Conservation (phyloP, 1,140 invertebrate species). For the Pectinophora gossypiella region DNA sequence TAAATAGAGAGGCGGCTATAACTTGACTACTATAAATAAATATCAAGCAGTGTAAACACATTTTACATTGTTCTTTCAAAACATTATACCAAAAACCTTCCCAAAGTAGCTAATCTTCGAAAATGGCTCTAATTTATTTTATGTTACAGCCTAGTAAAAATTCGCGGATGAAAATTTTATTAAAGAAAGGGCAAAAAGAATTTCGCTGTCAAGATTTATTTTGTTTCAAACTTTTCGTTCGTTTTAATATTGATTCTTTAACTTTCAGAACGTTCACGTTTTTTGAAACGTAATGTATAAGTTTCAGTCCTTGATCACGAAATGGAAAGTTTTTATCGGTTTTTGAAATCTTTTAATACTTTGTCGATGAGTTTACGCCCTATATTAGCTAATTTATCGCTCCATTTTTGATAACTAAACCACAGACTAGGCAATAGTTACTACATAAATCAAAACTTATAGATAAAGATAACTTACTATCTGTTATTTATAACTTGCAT, state of each 20-base stretch:
- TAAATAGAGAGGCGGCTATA: too few relatives aligned
- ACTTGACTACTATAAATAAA: too few relatives aligned
- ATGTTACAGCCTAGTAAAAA: not conserved
- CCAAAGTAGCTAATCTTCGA: not conserved
- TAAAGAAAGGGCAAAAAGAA: conserved; percentile 28
- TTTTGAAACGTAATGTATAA: conserved; percentile 68
- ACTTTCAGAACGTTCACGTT: conserved; percentile 60
- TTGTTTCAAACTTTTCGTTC: conserved; percentile 52
- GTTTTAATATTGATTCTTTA: conserved; percentile 65
- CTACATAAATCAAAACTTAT: not conserved
- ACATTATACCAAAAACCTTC: not conserved
- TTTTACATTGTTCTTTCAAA: not conserved
- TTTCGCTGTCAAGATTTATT: conserved; percentile 39
- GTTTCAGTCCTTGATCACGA: conserved; percentile 61
- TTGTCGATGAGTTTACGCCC: conserved; percentile 20
- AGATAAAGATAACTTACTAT: not conserved
- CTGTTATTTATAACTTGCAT: too few relatives aligned
- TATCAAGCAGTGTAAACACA: too few relatives aligned
- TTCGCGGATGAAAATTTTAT: not conserved
- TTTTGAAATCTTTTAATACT: conserved; percentile 43
- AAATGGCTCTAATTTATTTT: not conserved
- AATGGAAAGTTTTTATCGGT: conserved; percentile 53
- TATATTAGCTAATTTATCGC: not conserved
- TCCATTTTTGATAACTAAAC: not conserved
- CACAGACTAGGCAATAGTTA: not conserved